Evolutionary conservation across 2,888 invertebrate species (phyloP), one percentile per base, ranked within the genome.

Genomic region (Andricus curvator): DNA sequence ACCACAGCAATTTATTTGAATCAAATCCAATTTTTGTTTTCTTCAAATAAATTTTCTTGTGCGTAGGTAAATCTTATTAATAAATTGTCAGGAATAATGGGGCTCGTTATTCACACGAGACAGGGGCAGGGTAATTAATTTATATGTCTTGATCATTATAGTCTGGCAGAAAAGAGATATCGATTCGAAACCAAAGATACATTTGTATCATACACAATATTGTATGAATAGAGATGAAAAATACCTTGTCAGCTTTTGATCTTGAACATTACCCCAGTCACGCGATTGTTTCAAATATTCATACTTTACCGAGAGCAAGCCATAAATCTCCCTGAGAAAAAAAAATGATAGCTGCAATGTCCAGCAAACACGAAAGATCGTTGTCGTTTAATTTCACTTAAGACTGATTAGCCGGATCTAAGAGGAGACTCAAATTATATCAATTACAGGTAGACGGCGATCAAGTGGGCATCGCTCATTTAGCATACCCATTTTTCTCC

Each of bases 21-120:
- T 9, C 8, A 8, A 37, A 37, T 8, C 1, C 0, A 37, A 8
- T 37, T 37, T 37, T 37, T 1, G 4, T 8, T 37, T 37, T 37
- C 37, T 1, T 37, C 1, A 9, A 37, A 37, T 41, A 4, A 11
- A 86, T 87, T 86, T 87, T 88, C 88, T 89, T 89, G 88, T 86
- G 85, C 86, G 85, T 85, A 83, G 87, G 86, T 86, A 88, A 89
- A 89, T 89, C 88, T 87, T 88, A 86, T 89, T 88, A 89, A 89
- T 89, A 89, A 89, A 88, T 89, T 88, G 86, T 81, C 84, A 81
- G 82, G 81, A 85, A 83, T 85, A 84, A 86, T 84, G 84, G 80
- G 67, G 64, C 74, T 78, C 77, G 66, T 84, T 82, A 84, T 84
- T 84, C 82, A 80, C 22, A 62, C 17, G 29, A 62, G 64, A 37